These are phyloP conservation scores for Cebus imitator DNA, from an alignment of 2,113 vertebrate species.

Conservation along the genomic window DNA sequence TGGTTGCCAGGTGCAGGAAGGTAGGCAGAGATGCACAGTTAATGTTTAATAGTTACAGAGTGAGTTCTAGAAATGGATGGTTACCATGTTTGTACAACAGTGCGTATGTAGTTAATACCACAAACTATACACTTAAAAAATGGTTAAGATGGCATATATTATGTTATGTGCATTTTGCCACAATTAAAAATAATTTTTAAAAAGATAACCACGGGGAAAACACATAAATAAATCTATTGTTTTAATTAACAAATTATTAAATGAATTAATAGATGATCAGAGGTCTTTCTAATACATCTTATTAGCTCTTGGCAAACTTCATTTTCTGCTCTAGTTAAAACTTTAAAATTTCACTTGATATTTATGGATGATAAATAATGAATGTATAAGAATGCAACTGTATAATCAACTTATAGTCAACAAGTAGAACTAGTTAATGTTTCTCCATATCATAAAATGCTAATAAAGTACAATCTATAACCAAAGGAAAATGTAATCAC, in stretches of 20 bases:
- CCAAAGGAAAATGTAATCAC: slow-evolving; percentile 37
- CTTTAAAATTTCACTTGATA: slow-evolving; percentile 13
- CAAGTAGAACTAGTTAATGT: slow-evolving; percentile 1
- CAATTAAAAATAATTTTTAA: neutral
- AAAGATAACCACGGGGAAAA: neutral
- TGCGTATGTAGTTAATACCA: neutral
- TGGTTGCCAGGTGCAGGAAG: neutral
- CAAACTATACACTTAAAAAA: neutral
- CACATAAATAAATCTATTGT: neutral
- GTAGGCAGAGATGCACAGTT: neutral
- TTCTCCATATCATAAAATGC: slow-evolving; percentile 28
- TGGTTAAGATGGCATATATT: neutral
- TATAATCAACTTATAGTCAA: neutral
- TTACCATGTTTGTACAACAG: too few relatives aligned
- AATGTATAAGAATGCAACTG: slow-evolving; percentile 22
- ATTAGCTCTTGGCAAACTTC: neutral
- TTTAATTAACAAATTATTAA: slow-evolving; percentile 35
- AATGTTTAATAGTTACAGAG: neutral
- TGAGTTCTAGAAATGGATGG: neutral
- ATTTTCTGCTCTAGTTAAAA: slow-evolving; percentile 30
- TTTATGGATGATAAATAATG: slow-evolving; percentile 5
- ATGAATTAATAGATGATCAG: neutral
- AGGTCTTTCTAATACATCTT: neutral
- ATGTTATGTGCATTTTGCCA: neutral
- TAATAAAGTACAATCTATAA: slow-evolving; percentile 33